These are phyloP conservation scores for Rachycentron canadum DNA, from an alignment of 2,797 vertebrate genomes.

Conservation along the genomic window DNA sequence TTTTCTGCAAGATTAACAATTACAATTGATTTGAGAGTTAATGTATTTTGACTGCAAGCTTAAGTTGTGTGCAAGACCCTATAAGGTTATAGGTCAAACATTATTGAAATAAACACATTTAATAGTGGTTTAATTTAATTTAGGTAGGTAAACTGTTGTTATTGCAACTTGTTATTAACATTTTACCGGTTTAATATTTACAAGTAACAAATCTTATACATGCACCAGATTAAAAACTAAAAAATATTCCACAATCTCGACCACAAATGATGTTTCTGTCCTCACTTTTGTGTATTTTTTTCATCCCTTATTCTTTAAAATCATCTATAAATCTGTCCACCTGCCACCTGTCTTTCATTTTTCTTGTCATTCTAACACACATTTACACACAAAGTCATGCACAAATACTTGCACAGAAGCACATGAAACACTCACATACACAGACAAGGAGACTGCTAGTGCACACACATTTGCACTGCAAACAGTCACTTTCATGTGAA, in stretches of 20 bases:
- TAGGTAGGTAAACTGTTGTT: not conserved
- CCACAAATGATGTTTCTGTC: not conserved
- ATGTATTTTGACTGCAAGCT: not conserved
- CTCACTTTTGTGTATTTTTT: not conserved
- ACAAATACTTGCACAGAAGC: slow-evolving; percentile 33
- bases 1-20: not conserved
- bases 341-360: not conserved
- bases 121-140: too few relatives aligned
- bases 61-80: not conserved
- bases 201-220: not conserved
- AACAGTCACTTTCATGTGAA: slow-evolving; percentile 74
- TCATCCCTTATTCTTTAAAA: slow-evolving; percentile 2
- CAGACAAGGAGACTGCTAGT: slow-evolving; percentile 24
- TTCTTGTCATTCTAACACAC: not conserved
- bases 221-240: not conserved
- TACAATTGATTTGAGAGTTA: not conserved
- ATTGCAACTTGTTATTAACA: not conserved
- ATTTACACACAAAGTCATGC: slow-evolving; percentile 15
- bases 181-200: not conserved
- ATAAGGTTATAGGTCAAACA: not conserved
- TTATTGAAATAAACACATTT: not conserved
- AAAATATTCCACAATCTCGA: not conserved
- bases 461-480: slow-evolving; percentile 60
- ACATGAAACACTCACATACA: slow-evolving; percentile 33
- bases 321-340: not conserved